Conservation (phyloP, 2,797 vertebrate species). For the Phalloptychus januarius region DNA sequence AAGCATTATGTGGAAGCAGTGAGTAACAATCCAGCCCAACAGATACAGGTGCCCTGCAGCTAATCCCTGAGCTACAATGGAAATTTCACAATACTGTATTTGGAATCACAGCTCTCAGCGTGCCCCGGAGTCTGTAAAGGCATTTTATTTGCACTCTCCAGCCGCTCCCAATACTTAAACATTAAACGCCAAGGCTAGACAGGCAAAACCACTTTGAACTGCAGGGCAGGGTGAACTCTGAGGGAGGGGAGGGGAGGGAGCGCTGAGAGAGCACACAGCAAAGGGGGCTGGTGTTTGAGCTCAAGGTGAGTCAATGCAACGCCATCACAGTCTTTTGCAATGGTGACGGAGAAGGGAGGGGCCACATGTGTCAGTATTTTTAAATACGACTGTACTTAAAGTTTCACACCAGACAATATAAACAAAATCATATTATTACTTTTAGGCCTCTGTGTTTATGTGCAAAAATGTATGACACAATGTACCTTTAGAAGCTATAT, state of each 20-base stretch:
- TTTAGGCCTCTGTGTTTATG: neutral
- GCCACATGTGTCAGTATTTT: slow-evolving; percentile 28
- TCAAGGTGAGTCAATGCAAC: slow-evolving; percentile 73
- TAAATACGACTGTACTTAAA: neutral
- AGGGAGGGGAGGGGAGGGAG: slow-evolving; percentile 74
- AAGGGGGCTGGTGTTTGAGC: slow-evolving; percentile 47
- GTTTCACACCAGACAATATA: slow-evolving; percentile 3
- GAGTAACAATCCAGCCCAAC: slow-evolving; percentile 47
- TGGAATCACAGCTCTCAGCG: slow-evolving; percentile 79
- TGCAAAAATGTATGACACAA: neutral
- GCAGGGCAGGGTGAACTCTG: slow-evolving; percentile 74
- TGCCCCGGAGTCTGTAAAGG: slow-evolving; percentile 80
- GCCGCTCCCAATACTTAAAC: slow-evolving; percentile 88
- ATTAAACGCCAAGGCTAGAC: slow-evolving; percentile 84
- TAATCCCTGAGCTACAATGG: slow-evolving; percentile 72
- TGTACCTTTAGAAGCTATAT: neutral
- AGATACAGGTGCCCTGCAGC: slow-evolving; percentile 61
- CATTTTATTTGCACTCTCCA: slow-evolving; percentile 84
- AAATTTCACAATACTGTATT: slow-evolving; percentile 84
- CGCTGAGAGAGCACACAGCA: slow-evolving; percentile 67
- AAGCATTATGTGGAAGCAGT: slow-evolving; percentile 51
- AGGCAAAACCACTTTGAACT: slow-evolving; percentile 82
- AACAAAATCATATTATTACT: neutral
- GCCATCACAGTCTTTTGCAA: slow-evolving; percentile 56
- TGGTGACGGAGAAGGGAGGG: slow-evolving; percentile 53